Base-by-base conservation (phyloP, 2,797 vertebrate species). In the Coccyzus lansbergi region DNA sequence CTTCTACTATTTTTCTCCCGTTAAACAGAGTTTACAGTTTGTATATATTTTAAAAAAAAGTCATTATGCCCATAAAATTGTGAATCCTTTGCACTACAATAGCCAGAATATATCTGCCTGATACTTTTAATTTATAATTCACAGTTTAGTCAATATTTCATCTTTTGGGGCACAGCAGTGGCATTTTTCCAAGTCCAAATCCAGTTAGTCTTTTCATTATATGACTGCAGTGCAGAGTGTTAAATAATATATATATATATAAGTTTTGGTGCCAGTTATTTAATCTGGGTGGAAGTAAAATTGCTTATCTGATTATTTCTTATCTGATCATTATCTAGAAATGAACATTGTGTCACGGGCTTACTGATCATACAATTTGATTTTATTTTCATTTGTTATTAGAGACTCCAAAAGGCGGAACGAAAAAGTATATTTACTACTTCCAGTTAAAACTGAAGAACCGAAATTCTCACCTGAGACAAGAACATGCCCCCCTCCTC, bases 191-290 rank as follows among this genome's bases (percentile, higher is more conserved):
- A 91, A 94, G 42, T 53, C 24, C 62, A 96, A 93, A 94, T 90
- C 71, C 60, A 96, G 93, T 95, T 94, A 95, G 84, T 56, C 46
- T 86, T 92, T 92, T 93, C 82, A 70, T 91, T 86, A 75, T 40
- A 67, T 46, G 34, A 59, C 56, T 81, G 40, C 68, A 94, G 72
- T n/a, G 22, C 56, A 69, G 60, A 86, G 52, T 38, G 69, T 42
- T 78, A 81, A 77, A 77, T 38, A 38, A 79, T n/a, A n/a, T n/a
- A n/a, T 12, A 38, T 38, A 38, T 38, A n/a, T n/a, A n/a, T n/a
- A n/a, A n/a, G 38, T 38, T 38, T 38, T 15, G 14, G 15, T 94
- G 75, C 36, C 13, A 5, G 51, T 88, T 94, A 64, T 94, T 92
- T 86, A 90, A 91, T 68, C 59, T 46, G 42, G 11, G 33, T 67